Base-by-base conservation (phyloP, 2,113 vertebrate genomes). In the Dicaeum eximium region DNA sequence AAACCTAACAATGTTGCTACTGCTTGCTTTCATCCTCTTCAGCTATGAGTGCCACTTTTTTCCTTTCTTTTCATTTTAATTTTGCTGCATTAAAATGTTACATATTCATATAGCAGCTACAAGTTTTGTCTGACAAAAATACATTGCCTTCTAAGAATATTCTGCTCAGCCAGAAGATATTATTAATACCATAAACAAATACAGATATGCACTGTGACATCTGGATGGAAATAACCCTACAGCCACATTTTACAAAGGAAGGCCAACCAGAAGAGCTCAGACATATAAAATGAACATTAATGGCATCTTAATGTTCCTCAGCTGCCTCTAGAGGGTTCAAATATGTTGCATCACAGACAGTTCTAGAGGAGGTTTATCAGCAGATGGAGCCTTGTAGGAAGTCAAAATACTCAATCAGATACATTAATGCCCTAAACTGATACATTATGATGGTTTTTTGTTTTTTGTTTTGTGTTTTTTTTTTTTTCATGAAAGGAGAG, bases 101-200 rank as follows among this genome's bases (percentile, higher is more conserved):
- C 38, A 78, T 93, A 90, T 92, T 96, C 87, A 90, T 90, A 86
- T 33, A 62, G 60, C 66, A 92, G 28, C 51, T 75, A 89, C 48
- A 38, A 62, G 56, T 93, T 96, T 72, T 31, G 9, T 64, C 50
- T 90, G 35, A 86, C 57, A 86, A 86, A 61, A 79, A 84, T 57
- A 35, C 10, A 48, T 50, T 73, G 23, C 51, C 31, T 95, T 95
- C 57, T 91, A 94, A 70, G 60, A 80, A 24, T 22, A 23, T 48
- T 84, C 60, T 93, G 14, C 50, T 65, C 81, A 96, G 80, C 45
- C 60, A 93, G 90, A 84, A 88, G 57, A 73, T 51, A 87, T 91
- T 67, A 96, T 96, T 96, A 86, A 92, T 90, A 48, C 65, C 16
- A 83, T 81, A 94, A 96, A 92, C 61, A 97, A 96, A 93, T 71